Conservation (phyloP, 2,113 vertebrate genomes). For the Paralichthys olivaceus region DNA sequence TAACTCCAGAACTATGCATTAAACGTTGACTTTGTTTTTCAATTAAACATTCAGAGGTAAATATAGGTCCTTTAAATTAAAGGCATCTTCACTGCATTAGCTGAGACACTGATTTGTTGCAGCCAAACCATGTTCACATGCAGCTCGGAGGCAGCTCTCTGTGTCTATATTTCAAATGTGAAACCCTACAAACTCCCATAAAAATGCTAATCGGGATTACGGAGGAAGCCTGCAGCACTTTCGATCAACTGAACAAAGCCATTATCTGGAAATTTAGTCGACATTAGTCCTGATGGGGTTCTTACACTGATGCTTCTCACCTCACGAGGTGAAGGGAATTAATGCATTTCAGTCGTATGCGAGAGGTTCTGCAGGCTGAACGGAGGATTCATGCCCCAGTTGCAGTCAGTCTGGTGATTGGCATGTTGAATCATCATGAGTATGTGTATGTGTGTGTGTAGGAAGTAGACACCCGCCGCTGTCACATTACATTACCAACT, state of each 20-base stretch:
- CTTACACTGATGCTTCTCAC: constrained; percentile 6
- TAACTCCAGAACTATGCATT: too few species aligned
- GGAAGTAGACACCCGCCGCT: constrained; percentile 28
- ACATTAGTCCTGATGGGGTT: constrained; percentile 59
- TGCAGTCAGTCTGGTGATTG: constrained; percentile 56
- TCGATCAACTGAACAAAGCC: constrained; percentile 29
- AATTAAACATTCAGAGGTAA: too few species aligned
- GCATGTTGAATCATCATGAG: constrained; percentile 59
- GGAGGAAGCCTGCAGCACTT: constrained; percentile 35
- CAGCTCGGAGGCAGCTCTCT: not conserved
- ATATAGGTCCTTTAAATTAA: too few species aligned
- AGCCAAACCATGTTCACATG: not conserved
- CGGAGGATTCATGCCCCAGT: constrained; percentile 21
- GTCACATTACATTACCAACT: constrained; percentile 73
- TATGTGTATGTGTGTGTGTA: constrained; percentile 35
- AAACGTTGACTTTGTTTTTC: too few species aligned
- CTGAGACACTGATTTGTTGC: too few species aligned
- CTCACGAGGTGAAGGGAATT: constrained; percentile 35
- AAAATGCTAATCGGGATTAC: constrained; percentile 76
- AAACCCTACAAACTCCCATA: constrained; percentile 57
- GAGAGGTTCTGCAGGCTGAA: constrained; percentile 10
- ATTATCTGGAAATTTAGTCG: constrained; percentile 67
- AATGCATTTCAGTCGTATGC: constrained; percentile 44
- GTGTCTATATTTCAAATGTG: not conserved
- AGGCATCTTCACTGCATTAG: too few species aligned